These are phyloP conservation scores for Ptychadena robeensis DNA, from an alignment of 2,797 vertebrate genomes.

Conservation along the genomic window DNA sequence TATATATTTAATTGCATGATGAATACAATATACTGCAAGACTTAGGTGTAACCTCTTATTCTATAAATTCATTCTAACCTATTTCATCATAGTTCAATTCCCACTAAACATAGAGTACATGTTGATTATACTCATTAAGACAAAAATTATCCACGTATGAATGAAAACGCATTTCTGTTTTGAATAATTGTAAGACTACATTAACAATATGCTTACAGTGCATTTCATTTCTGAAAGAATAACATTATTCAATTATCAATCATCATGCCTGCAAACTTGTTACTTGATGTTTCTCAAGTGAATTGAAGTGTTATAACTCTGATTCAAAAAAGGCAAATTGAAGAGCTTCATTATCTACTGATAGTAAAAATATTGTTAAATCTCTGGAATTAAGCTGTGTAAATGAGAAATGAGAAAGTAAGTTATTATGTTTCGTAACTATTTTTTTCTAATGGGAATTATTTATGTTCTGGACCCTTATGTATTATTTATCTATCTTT, in stretches of 20 bases:
- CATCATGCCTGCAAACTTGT: slow-evolving; percentile 77
- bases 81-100: neutral
- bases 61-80: neutral
- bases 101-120: slow-evolving; percentile 5
- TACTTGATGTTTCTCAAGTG: slow-evolving; percentile 74
- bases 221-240: slow-evolving; percentile 79
- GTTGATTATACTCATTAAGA: neutral
- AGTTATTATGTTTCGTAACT: too few relatives aligned
- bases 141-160: slow-evolving; percentile 10
- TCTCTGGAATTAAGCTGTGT: neutral
- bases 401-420: too few relatives aligned
- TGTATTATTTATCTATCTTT: too few relatives aligned
- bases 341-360: slow-evolving; percentile 67
- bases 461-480: too few relatives aligned
- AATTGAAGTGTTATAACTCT: slow-evolving; percentile 71
- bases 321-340: slow-evolving; percentile 63
- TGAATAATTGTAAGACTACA: slow-evolving; percentile 62
- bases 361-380: slow-evolving; percentile 70
- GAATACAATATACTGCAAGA: neutral
- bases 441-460: too few relatives aligned
- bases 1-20: neutral
- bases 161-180: slow-evolving; percentile 57
- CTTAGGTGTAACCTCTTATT: neutral
- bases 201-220: slow-evolving; percentile 77
- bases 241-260: slow-evolving; percentile 80